These are phyloP conservation scores for Benthosema pterotum DNA, from an alignment of 2,797 vertebrate genomes.

Conservation along the genomic window DNA sequence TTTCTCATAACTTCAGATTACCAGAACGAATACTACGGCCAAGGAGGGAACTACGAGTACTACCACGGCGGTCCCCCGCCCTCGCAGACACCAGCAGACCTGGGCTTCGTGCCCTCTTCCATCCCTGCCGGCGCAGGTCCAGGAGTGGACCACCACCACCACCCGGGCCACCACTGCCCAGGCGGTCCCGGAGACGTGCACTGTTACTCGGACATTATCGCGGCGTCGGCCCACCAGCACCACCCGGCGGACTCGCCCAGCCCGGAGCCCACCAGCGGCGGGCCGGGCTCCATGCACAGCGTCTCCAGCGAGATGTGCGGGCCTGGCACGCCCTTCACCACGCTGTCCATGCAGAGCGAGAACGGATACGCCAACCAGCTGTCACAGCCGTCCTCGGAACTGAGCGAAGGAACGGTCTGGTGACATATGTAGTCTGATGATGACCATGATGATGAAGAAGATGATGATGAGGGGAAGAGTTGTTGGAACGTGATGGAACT, in stretches of 20 bases:
- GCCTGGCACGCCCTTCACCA: slow-evolving; percentile 89
- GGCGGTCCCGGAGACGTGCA: slow-evolving; percentile 86
- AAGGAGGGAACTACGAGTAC: slow-evolving; percentile 93
- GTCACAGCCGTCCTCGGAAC: slow-evolving; percentile 91
- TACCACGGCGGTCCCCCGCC: slow-evolving; percentile 91
- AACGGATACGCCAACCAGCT: slow-evolving; percentile 92
- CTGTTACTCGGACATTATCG: slow-evolving; percentile 91
- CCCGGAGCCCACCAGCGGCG: slow-evolving; percentile 88
- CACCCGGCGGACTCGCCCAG: slow-evolving; percentile 90
- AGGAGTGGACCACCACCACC: slow-evolving; percentile 84
- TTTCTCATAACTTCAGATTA: slow-evolving; percentile 81
- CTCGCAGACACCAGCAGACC: slow-evolving; percentile 92
- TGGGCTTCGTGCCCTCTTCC: slow-evolving; percentile 90
- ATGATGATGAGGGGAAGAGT: background rate
- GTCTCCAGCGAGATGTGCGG: slow-evolving; percentile 92
- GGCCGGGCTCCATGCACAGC: slow-evolving; percentile 89
- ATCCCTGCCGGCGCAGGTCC: slow-evolving; percentile 87
- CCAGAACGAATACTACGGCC: slow-evolving; percentile 91
- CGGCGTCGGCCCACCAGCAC: slow-evolving; percentile 79
- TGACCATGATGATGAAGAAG: no score
- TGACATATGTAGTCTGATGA: slow-evolving; percentile 65
- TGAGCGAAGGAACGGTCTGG: slow-evolving; percentile 95
- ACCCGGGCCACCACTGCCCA: slow-evolving; percentile 86
- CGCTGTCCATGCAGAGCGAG: slow-evolving; percentile 82
- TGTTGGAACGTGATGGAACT: slow-evolving; percentile 20